Percentiles rank a stretch among this genome's conserved stretches.
Evolutionary conservation across 2,888 invertebrate genomes (phyloP).

Genomic region (Leptodirus hochenwartii): DNA sequence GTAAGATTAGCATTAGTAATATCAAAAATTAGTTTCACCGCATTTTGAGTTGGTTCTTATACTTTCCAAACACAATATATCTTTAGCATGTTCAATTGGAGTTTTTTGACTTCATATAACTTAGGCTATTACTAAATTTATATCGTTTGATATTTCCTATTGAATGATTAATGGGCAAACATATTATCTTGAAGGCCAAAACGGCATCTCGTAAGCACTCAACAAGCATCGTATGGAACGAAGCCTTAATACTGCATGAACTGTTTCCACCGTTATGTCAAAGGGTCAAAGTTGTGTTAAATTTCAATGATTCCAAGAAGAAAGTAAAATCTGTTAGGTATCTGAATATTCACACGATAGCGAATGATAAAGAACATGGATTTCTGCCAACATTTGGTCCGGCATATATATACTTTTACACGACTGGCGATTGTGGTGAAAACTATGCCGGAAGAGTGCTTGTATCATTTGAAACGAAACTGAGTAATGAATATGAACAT

Average conservation of each 20-base stretch:
- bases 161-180: slow-evolving; percentile 3
- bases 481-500: slow-evolving; percentile 35
- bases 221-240: slow-evolving; percentile 51
- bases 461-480: slow-evolving; percentile 50
- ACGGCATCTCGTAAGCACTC: slow-evolving; percentile 44
- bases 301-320: slow-evolving; percentile 23
- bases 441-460: slow-evolving; percentile 55
- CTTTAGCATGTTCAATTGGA: not conserved
- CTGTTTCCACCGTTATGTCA: slow-evolving; percentile 68
- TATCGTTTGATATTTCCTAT: slow-evolving; percentile 4
- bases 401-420: slow-evolving; percentile 59
- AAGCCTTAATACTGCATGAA: slow-evolving; percentile 59
- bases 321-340: slow-evolving; percentile 35
- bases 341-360: slow-evolving; percentile 36
- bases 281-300: slow-evolving; percentile 47
- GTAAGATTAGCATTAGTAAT: too few relatives aligned
- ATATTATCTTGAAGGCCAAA: slow-evolving; percentile 26
- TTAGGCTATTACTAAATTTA: slow-evolving; percentile 1
- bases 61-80: not conserved
- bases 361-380: slow-evolving; percentile 43
- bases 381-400: slow-evolving; percentile 73
- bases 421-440: slow-evolving; percentile 34
- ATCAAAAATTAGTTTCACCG: too few relatives aligned
- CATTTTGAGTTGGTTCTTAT: not conserved
- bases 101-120: slow-evolving; percentile 2